Evolutionary conservation across 1,140 invertebrate genomes (phyloP).

Genomic region (Neodiprion pinetum): DNA sequence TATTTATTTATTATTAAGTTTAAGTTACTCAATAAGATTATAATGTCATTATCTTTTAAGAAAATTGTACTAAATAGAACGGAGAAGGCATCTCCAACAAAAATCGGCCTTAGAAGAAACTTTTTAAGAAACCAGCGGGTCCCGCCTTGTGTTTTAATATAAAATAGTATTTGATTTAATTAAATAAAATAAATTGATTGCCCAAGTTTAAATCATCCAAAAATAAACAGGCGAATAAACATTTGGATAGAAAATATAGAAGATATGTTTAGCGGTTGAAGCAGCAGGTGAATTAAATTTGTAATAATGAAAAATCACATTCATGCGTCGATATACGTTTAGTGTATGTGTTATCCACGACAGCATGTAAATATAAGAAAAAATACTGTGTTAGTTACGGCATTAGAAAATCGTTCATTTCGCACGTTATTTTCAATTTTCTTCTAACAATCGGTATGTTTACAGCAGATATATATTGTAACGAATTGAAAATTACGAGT

Average conservation of each 20-base stretch:
- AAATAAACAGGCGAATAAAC: slow-evolving; percentile 3
- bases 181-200: background rate
- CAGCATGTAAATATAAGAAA: slow-evolving; percentile 48
- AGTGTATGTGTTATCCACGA: slow-evolving; percentile 39
- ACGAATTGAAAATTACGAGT: background rate
- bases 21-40: slow-evolving; percentile 50
- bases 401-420: slow-evolving; percentile 11
- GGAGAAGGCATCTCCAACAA: slow-evolving; percentile 52
- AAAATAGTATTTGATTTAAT: slow-evolving; percentile 28
- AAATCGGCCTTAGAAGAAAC: slow-evolving; percentile 79
- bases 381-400: slow-evolving; percentile 32
- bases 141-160: slow-evolving; percentile 68
- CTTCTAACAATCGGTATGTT: no score
- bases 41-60: slow-evolving; percentile 40
- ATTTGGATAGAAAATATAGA: slow-evolving; percentile 5
- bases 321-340: slow-evolving; percentile 14
- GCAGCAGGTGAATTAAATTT: slow-evolving; percentile 5
- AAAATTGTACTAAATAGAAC: slow-evolving; percentile 61
- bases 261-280: background rate
- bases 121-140: slow-evolving; percentile 87
- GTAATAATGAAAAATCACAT: slow-evolving; percentile 6
- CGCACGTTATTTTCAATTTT: background rate
- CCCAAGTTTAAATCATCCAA: background rate
- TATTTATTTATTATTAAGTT: slow-evolving; percentile 20
- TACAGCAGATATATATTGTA: no score